Base-by-base conservation (phyloP, 2,797 vertebrate species). In the Halcyon chelicuti region DNA sequence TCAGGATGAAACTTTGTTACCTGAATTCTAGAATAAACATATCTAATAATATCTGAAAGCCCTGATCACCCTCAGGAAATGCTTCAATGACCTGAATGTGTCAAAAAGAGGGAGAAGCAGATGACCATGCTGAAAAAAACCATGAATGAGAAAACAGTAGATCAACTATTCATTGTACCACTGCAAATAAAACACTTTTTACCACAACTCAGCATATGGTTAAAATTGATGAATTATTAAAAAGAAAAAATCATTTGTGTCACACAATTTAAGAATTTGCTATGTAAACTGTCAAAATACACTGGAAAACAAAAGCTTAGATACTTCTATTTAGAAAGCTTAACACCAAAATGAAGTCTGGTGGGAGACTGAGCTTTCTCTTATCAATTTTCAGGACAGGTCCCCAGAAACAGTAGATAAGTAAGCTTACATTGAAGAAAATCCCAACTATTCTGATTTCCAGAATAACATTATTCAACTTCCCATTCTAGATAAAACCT, bases 1-100 rank as follows among this genome's bases (percentile, higher is more conserved):
- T 76, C 74, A 79, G n/a, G 23, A 52, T 42, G 21, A 65, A 94
- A 74, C 51, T 74, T 71, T 23, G 42, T 26, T 76, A 83, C 49
- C 39, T 81, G 23, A 89, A 65, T 29, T 88, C 51, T 87, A n/a
- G 7, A 83, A 83, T 86, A 88, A 86, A 89, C n/a, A 22, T 12
- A 78, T 71, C 40, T 81, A 96, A 83, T 47, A 52, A 22, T 29
- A 44, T 9, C 52, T 35, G 33, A 96, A 94, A 92, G 47, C 44
- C 61, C 42, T 76, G 21, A 70, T 58, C 26, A 81, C 51, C 37
- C 54, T 42, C 42, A 68, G 74, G 77, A 96, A 85, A 82, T 42
- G 35, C 49, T 87, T 89, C 72, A 61, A 26, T 93, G 87, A 95
- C 93, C 79, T 93, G 10, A 87, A 95, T 94, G 71, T 96, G 93